Evolutionary conservation across 2,113 vertebrate species (phyloP).

Genomic region (Hippocampus barbouri): DNA sequence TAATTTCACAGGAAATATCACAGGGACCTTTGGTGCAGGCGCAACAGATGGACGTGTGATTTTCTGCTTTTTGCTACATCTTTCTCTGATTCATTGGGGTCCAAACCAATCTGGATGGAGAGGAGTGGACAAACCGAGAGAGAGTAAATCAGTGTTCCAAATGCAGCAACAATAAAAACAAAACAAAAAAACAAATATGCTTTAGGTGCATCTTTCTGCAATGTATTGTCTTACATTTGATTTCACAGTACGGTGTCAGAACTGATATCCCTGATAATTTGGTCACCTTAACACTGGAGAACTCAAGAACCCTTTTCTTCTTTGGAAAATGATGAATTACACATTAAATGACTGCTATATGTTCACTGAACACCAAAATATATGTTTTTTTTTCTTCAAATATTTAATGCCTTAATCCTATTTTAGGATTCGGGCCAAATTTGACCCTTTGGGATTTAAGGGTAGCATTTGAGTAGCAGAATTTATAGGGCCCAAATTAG

Average conservation of each 20-base stretch:
- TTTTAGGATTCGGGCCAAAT: no score
- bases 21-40: constrained; percentile 4
- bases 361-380: no score
- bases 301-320: no score
- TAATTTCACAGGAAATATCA: constrained; percentile 13
- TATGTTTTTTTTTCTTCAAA: no score
- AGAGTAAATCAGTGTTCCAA: constrained; percentile 10
- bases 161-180: not conserved
- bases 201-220: not conserved
- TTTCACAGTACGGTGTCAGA: not conserved
- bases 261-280: not conserved
- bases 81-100: constrained; percentile 41
- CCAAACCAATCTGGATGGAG: constrained; percentile 28
- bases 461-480: no score
- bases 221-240: not conserved
- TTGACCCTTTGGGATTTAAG: no score
- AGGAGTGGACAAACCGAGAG: constrained; percentile 18
- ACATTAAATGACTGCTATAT: no score
- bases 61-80: constrained; percentile 14
- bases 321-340: no score
- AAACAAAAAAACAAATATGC: not conserved
- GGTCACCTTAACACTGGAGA: not conserved
- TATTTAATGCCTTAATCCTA: no score
- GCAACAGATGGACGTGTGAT: constrained; percentile 27
- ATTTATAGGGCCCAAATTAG: no score